Conservation (phyloP, 2,888 invertebrate genomes). For the Napeogenes sylphis region DNA sequence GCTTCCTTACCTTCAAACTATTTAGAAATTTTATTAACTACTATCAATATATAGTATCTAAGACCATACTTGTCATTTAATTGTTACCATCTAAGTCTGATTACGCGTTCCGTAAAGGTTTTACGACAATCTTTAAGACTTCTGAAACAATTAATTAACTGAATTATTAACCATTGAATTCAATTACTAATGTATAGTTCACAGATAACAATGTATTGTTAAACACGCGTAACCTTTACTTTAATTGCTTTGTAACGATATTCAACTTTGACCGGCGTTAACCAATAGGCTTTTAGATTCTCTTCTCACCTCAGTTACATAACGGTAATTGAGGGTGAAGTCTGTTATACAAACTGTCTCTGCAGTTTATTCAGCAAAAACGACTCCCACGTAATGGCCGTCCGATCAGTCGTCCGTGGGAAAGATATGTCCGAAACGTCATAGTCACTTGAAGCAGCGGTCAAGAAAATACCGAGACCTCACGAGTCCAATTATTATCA, state of each 20-base stretch:
- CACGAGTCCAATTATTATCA: neutral
- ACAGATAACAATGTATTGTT: no score
- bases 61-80: neutral
- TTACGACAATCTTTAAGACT: neutral
- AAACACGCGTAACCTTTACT: neutral
- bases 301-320: neutral
- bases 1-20: neutral
- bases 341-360: conserved; percentile 37
- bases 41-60: neutral
- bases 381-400: conserved; percentile 56
- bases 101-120: no score
- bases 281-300: conserved; percentile 1
- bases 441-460: conserved; percentile 54
- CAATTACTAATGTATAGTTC: no score
- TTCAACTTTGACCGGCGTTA: neutral
- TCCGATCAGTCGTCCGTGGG: conserved; percentile 57
- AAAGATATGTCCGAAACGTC: conserved; percentile 71
- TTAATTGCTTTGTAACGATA: neutral
- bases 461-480: conserved; percentile 29
- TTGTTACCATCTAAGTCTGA: neutral
- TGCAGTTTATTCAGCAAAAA: conserved; percentile 57
- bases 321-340: conserved; percentile 23
- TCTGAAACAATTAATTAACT: neutral
- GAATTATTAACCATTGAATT: neutral
- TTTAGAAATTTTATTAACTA: neutral